Base-by-base conservation (phyloP, 23 tunicate species). In the Oikopleura albicans region DNA sequence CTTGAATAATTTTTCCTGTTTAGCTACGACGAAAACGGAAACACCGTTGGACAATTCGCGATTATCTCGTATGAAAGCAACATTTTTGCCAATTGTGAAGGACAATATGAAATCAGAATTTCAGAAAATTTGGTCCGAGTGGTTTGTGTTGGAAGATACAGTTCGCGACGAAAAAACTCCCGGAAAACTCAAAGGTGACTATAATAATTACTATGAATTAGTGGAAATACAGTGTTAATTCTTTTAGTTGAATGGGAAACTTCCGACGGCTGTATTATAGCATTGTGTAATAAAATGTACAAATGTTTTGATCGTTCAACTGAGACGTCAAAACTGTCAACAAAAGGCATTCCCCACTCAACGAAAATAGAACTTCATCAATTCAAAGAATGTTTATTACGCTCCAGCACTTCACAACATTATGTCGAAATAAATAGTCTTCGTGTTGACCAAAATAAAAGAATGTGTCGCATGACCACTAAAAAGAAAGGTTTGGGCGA, bases 171-270 rank as follows among this genome's bases (percentile, higher is more conserved):
- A 71, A 16, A 71, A 71, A 37, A 16, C 33, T 31, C 79, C 79
- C 28, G 79, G 79, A 12, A 16, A 12, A 12, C 2, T 71, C 4
- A 71, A 71, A 71, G 31, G 79, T 71, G 37, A 71, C 4, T n/a
- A n/a, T n/a, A n/a, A n/a, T n/a, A n/a, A n/a, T n/a, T n/a, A n/a
- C n/a, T n/a, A n/a, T n/a, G n/a, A 16, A 4, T 71, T 71, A 22
- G 28, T 29, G 33, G 2, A 71, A 71, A 12, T 2, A 71, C 37
- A 16, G 33, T 12, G 2, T 16, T 22, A 71, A 16, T 71, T 2
- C 28, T 71, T 71, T 71, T 29, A 71, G 79, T 29, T 16, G 79
- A 71, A 71, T 71, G 79, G 79, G 27, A 16, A 71, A 71, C 79
- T 12, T 16, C 27, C 28, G 27, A 16, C 37, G 79, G 79, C 33